A percentile compares a stretch with the other conserved stretches of the same genome.
Conservation (phyloP, 2,113 vertebrate species). For the Microcebus ravelobensis region DNA sequence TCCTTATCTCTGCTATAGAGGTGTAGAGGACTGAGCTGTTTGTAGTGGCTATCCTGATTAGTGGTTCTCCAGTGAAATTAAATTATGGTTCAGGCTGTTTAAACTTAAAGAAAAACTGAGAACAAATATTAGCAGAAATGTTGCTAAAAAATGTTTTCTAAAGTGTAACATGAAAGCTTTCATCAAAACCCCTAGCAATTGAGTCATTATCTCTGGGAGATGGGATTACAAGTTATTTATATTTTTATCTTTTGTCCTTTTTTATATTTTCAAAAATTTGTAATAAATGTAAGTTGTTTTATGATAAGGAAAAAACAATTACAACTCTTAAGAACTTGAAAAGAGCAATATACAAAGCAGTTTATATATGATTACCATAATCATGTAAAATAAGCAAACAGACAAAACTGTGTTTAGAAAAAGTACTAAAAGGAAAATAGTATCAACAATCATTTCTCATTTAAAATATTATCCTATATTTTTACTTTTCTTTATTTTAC, state of each 20-base stretch:
- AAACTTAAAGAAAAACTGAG: not conserved
- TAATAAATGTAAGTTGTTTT: constrained; percentile 9
- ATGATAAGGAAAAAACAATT: not conserved
- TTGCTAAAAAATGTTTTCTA: constrained; percentile 30
- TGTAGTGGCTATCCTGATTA: not conserved
- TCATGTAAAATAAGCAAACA: constrained; percentile 14
- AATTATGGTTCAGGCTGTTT: not conserved
- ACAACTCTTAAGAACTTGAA: constrained; percentile 7
- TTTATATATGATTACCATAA: not conserved
- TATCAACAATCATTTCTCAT: not conserved
- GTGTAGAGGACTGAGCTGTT: not conserved
- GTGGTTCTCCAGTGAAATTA: constrained; percentile 13
- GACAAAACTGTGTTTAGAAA: not conserved
- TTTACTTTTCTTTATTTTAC: constrained; percentile 48
- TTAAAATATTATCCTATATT: not conserved
- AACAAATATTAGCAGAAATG: constrained; percentile 22
- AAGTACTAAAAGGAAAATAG: not conserved
- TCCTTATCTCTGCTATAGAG: not conserved
- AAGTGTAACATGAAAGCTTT: constrained; percentile 23
- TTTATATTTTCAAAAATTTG: constrained; percentile 18
- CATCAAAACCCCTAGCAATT: not conserved
- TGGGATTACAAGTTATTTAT: constrained; percentile 26
- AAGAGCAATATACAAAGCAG: constrained; percentile 19
- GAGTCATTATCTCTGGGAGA: constrained; percentile 15
- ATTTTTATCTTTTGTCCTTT: constrained; percentile 48